Evolutionary conservation across 2,888 invertebrate species (phyloP), one percentile per base, ranked within the genome.

Genomic region (Monopis laevigella): DNA sequence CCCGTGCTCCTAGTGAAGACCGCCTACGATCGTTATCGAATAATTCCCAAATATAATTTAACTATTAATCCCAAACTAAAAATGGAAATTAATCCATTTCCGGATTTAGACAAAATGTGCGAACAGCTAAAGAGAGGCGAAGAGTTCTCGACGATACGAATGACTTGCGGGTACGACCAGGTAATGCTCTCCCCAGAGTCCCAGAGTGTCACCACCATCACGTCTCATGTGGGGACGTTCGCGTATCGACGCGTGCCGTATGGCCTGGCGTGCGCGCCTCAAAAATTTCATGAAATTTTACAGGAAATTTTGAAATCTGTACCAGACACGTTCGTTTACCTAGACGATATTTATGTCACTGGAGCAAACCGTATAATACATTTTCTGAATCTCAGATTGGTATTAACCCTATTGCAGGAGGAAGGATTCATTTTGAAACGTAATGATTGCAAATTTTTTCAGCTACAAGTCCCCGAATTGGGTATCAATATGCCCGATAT

Each of bases 41-140:
- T 28, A 7, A 11, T n/a, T 28, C 11, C 11, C n/a, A 12, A 28
- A 11, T 28, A 4, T n/a, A 28, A 28, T 11, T 11, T 28, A 5
- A 28, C 29, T 11, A 28, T 28, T 28, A 28, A 28, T n/a, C 29
- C 29, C 29, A 7, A 7, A n/a, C 12, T 28, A n/a, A 28, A 28
- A 28, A 4, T 5, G n/a, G 5, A 28, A 11, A 5, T 11, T n/a
- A 11, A 28, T 28, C 5, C 5, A 4, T 28, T 28, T 5, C 6
- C 29, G n/a, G 4, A 4, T 4, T 11, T 28, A 4, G 29, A 28
- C 5, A 12, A 28, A 24, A 7, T 24, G 10, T 24, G 5, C 12
- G 29, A n/a, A 5, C n/a, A 4, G 5, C 29, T 28, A 4, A 28
- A n/a, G n/a, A 12, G 29, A n/a, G 29, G 29, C 29, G 29, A 28